Evolutionary conservation across 2,888 invertebrate genomes (phyloP).

Genomic region (Eubasilissa splendida): DNA sequence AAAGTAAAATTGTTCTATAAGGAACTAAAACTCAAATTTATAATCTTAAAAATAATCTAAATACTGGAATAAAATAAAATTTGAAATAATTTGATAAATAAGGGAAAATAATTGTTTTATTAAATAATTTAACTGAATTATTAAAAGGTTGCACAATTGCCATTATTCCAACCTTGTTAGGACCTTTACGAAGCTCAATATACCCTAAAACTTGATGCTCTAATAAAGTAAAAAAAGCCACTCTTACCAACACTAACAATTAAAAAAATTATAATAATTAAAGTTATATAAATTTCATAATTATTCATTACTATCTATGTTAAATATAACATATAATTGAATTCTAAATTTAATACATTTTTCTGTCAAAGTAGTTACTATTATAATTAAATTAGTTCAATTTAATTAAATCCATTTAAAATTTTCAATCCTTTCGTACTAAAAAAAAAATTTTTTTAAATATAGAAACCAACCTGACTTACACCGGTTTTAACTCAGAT

Average conservation of each 20-base stretch:
- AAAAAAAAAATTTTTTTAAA: constrained; percentile 73
- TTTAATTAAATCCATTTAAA: constrained; percentile 52
- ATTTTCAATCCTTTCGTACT: constrained; percentile 83
- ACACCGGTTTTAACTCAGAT: constrained; percentile 92
- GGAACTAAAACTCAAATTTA: too few species aligned
- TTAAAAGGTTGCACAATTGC: constrained; percentile 81
- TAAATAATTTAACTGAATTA: constrained; percentile 81
- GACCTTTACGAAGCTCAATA: constrained; percentile 83
- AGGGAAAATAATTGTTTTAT: too few species aligned
- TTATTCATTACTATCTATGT: constrained; percentile 74
- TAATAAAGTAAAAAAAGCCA: constrained; percentile 81
- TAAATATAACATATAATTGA: constrained; percentile 72
- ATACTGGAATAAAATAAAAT: too few species aligned
- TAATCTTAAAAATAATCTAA: too few species aligned
- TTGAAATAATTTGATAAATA: too few species aligned
- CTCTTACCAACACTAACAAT: constrained; percentile 69
- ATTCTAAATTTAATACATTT: constrained; percentile 82
- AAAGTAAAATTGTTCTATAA: too few species aligned
- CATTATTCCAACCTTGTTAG: constrained; percentile 78
- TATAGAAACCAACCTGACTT: constrained; percentile 91
- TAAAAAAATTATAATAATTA: constrained; percentile 59
- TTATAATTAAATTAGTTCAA: constrained; percentile 42
- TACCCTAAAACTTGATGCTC: constrained; percentile 82
- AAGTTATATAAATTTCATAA: constrained; percentile 67
- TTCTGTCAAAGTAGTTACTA: constrained; percentile 77